These are phyloP conservation scores for Cepaea hortensis DNA, from an alignment of 2,888 invertebrate species.

Conservation along the genomic window DNA sequence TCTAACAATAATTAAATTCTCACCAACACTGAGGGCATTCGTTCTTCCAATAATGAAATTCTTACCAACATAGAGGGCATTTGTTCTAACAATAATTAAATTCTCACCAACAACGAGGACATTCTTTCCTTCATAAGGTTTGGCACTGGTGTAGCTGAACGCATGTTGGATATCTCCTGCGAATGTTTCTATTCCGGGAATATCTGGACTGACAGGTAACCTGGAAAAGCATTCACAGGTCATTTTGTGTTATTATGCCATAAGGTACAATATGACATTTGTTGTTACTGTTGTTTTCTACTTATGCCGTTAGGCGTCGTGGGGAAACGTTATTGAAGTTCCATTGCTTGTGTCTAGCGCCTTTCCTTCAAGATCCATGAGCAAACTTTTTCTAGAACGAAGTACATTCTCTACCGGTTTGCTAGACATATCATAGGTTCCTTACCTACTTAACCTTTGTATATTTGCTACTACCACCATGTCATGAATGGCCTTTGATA, in stretches of 20 bases:
- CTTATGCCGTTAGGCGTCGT: too few species aligned
- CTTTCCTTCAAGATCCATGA: too few species aligned
- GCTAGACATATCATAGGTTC: too few species aligned
- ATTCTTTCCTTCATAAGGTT: conserved; percentile 20
- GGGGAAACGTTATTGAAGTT: too few species aligned
- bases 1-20: background rate
- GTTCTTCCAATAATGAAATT: background rate
- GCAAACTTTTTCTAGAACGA: too few species aligned
- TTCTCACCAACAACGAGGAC: conserved; percentile 32
- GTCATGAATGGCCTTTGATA: too few species aligned
- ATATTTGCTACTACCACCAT: too few species aligned
- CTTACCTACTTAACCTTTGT: too few species aligned
- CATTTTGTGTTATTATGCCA: background rate
- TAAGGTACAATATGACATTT: background rate
- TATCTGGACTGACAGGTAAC: background rate
- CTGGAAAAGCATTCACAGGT: background rate
- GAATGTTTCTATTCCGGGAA: conserved; percentile 10
- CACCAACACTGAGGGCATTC: conserved; percentile 16
- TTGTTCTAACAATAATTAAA: background rate
- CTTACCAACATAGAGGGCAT: conserved; percentile 3
- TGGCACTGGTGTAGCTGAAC: background rate
- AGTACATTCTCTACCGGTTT: too few species aligned
- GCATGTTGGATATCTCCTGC: conserved; percentile 23
- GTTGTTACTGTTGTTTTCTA: too few species aligned
- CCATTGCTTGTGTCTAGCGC: too few species aligned